These are phyloP conservation scores for Macrosoma leucophasiata DNA, from an alignment of 2,888 invertebrate genomes.

Conservation along the genomic window DNA sequence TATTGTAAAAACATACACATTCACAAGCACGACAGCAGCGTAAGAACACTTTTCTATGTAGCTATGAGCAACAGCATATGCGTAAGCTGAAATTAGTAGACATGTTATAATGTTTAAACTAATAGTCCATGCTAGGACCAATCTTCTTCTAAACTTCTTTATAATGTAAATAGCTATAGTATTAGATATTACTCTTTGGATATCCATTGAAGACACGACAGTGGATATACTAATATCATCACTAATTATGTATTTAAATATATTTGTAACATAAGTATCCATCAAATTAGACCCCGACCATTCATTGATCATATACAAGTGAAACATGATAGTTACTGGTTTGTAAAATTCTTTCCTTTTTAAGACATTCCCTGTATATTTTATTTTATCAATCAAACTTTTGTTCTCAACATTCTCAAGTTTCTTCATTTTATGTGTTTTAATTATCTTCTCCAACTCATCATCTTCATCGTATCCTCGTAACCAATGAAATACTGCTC, in stretches of 20 bases:
- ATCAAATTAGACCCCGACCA: slow-evolving; percentile 79
- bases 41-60: slow-evolving; percentile 42
- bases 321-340: slow-evolving; percentile 73
- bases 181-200: slow-evolving; percentile 74
- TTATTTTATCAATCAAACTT: background rate
- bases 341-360: slow-evolving; percentile 63
- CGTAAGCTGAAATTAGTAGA: slow-evolving; percentile 58
- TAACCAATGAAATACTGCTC: slow-evolving; percentile 14
- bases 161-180: slow-evolving; percentile 74
- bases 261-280: slow-evolving; percentile 77
- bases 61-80: slow-evolving; percentile 38
- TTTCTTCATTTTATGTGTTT: slow-evolving; percentile 8
- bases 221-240: slow-evolving; percentile 73
- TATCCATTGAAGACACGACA: slow-evolving; percentile 78
- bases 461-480: slow-evolving; percentile 12
- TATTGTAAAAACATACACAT: slow-evolving; percentile 70
- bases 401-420: background rate
- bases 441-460: slow-evolving; percentile 16
- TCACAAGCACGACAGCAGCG: slow-evolving; percentile 58
- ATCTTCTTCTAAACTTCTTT: slow-evolving; percentile 74
- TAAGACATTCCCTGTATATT: slow-evolving; percentile 25
- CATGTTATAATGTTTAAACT: slow-evolving; percentile 72
- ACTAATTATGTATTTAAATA: slow-evolving; percentile 72
- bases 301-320: slow-evolving; percentile 78
- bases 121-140: slow-evolving; percentile 76